Percentiles rank a stretch among this genome's conserved stretches.
Evolutionary conservation across 2,113 vertebrate species (phyloP).

Genomic region (Trogon melanurus): DNA sequence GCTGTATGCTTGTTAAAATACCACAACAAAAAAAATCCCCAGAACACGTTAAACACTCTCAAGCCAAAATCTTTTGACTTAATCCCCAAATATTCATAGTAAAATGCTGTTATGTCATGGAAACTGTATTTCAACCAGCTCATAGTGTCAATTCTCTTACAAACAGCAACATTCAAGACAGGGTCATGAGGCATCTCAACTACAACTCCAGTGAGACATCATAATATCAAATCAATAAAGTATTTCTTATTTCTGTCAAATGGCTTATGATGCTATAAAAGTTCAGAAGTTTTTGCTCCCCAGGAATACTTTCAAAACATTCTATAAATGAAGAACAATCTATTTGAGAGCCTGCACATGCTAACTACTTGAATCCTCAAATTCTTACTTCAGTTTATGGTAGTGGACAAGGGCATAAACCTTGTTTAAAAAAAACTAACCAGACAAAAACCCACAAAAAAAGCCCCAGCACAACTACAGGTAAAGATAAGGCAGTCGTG

Average conservation of each 20-base stretch:
- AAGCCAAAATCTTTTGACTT: neutral
- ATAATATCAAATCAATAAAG: neutral
- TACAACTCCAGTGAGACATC: neutral
- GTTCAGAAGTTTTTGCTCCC: neutral
- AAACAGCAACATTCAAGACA: neutral
- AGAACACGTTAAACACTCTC: neutral
- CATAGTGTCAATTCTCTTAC: neutral
- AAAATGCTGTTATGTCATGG: neutral
- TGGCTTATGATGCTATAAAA: neutral
- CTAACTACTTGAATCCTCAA: neutral
- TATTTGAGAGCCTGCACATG: neutral
- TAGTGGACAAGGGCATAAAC: neutral
- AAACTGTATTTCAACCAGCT: neutral
- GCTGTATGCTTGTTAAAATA: neutral
- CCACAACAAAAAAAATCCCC: neutral
- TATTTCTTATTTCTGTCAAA: neutral
- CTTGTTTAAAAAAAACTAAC: neutral
- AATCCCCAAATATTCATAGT: neutral
- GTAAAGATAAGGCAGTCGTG: neutral
- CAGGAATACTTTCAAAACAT: neutral
- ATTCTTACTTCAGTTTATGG: neutral
- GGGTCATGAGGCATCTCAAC: neutral
- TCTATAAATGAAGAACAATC: neutral
- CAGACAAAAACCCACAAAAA: neutral
- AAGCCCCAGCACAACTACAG: fast-evolving